Evolutionary conservation across 2,797 vertebrate species (phyloP).

Genomic region (Melanotaenia trifasciata): DNA sequence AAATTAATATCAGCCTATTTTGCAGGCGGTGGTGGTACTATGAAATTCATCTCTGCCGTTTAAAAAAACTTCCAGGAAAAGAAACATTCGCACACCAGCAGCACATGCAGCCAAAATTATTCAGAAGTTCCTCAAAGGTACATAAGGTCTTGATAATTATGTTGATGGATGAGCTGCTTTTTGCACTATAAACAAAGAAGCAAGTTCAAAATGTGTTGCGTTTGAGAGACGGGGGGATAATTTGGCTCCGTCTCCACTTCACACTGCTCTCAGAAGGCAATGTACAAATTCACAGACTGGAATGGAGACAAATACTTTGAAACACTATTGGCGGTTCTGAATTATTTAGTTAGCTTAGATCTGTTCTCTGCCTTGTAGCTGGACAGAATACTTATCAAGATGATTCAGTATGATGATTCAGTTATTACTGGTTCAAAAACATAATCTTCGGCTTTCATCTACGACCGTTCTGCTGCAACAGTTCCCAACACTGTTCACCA

Average conservation of each 20-base stretch:
- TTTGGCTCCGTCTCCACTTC: constrained; percentile 22
- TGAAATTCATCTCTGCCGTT: background rate
- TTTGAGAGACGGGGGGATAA: constrained; percentile 23
- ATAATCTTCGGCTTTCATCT: constrained; percentile 24
- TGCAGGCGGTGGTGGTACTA: background rate
- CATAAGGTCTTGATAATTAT: constrained; percentile 28
- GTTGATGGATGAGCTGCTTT: constrained; percentile 42
- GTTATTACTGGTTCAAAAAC: constrained; percentile 28
- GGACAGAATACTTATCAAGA: constrained; percentile 67
- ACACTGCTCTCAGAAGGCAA: constrained; percentile 29
- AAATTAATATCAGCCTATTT: constrained; percentile 2
- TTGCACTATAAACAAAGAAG: constrained; percentile 21
- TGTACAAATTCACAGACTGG: constrained; percentile 52
- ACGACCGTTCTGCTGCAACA: background rate
- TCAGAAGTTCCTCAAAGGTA: constrained; percentile 26
- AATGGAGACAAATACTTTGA: constrained; percentile 68
- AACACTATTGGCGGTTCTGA: constrained; percentile 61
- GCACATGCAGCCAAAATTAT: constrained; percentile 1
- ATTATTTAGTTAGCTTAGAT: constrained; percentile 71
- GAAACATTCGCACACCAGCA: background rate
- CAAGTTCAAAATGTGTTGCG: constrained; percentile 28
- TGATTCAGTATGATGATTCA: constrained; percentile 38
- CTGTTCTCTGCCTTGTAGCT: constrained; percentile 37
- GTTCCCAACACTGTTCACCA: constrained; percentile 9
- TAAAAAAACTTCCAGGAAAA: background rate